Evolutionary conservation across 1,140 invertebrate species (phyloP).

Genomic region (Sinonovacula constricta): DNA sequence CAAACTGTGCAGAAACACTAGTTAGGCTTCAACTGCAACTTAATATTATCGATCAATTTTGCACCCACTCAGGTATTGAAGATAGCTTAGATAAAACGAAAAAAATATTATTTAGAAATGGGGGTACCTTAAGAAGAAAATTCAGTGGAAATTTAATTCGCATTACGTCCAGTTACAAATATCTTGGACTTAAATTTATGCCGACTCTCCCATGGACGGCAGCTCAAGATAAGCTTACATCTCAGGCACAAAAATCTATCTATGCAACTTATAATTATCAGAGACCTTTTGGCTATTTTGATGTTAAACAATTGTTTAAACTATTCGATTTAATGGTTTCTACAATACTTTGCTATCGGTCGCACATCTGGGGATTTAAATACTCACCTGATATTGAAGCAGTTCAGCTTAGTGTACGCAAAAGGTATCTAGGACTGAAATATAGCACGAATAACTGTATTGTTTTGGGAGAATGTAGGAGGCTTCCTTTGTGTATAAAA

Average conservation of each 20-base stretch:
- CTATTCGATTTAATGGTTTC: conserved; percentile 38
- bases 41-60: conserved; percentile 9
- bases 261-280: background rate
- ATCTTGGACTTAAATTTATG: conserved; percentile 15
- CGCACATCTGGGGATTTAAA: conserved; percentile 28
- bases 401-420: conserved; percentile 24
- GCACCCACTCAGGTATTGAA: conserved; percentile 8
- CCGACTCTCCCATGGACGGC: conserved; percentile 17
- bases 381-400: conserved; percentile 12
- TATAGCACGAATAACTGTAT: conserved; percentile 1
- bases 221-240: background rate
- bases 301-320: conserved; percentile 8
- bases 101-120: conserved; percentile 19
- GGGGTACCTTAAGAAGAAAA: conserved; percentile 4
- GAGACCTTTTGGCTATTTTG: conserved; percentile 8
- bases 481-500: conserved; percentile 12
- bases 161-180: conserved; percentile 22
- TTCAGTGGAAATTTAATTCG: conserved; percentile 1
- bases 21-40: conserved; percentile 6
- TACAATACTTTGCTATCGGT: conserved; percentile 28
- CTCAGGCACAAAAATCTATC: conserved; percentile 12
- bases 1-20: conserved; percentile 9
- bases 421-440: background rate
- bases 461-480: conserved; percentile 24
- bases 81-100: conserved; percentile 29